Percentiles rank a stretch among this genome's conserved stretches.
Evolutionary conservation across 2,888 invertebrate genomes (phyloP).

Genomic region (Augiades crinisus): DNA sequence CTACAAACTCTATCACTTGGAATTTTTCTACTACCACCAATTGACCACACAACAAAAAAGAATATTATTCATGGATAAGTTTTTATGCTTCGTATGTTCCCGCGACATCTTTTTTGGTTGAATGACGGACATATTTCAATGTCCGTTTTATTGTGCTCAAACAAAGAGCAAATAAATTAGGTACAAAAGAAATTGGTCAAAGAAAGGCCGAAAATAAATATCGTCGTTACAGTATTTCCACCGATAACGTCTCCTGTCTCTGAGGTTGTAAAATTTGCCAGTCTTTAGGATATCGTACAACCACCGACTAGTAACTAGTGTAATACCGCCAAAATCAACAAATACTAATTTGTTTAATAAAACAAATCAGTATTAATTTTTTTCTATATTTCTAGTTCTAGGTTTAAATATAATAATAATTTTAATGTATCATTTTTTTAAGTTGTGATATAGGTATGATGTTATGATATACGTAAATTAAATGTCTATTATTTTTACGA

Average conservation of each 20-base stretch:
- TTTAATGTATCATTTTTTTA: no score
- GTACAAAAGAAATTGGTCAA: conserved; percentile 24
- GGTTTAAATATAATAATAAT: no score
- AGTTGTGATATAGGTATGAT: no score
- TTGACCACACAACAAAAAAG: conserved; percentile 14
- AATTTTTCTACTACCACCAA: conserved; percentile 13
- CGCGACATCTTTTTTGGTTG: conserved; percentile 17
- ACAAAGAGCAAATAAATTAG: conserved; percentile 27
- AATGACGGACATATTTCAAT: conserved; percentile 24
- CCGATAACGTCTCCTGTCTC: conserved; percentile 21
- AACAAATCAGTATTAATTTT: no score
- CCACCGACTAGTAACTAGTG: neutral
- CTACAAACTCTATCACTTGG: neutral
- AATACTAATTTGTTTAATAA: conserved; percentile 1
- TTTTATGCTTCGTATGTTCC: conserved; percentile 19
- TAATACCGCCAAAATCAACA: neutral
- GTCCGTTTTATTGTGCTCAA: conserved; percentile 25
- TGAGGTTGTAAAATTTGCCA: conserved; percentile 24
- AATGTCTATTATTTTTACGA: no score
- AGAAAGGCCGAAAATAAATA: conserved; percentile 22
- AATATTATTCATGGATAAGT: conserved; percentile 24
- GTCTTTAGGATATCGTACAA: neutral
- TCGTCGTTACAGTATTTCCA: conserved; percentile 24
- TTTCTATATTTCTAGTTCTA: no score
- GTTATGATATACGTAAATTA: no score